A percentile compares a stretch with the other conserved stretches of the same genome.
phyloP scores from a whole-genome alignment of 2,797 vertebrate genomes.

The Manis pentadactyla region DNA sequence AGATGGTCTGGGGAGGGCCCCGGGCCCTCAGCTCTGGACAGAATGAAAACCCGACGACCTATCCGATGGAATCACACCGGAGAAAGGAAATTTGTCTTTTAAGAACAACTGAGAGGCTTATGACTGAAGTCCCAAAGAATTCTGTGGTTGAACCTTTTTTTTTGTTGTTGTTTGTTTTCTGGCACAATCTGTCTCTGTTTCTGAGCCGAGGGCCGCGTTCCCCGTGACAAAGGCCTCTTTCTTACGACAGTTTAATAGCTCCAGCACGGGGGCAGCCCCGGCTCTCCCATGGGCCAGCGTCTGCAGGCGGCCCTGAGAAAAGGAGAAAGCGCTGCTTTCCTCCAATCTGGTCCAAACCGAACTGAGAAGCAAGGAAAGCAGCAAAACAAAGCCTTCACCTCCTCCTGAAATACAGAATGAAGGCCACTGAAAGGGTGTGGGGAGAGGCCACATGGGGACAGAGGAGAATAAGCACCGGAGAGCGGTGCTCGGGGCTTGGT shows the following conservation, averaged over 20 bases:
- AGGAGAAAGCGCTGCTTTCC: background rate
- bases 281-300: background rate
- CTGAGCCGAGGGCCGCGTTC: conserved; percentile 86
- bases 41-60: conserved; percentile 83
- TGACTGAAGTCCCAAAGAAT: conserved; percentile 90
- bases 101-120: conserved; percentile 70
- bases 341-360: background rate
- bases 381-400: background rate
- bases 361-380: background rate
- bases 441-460: rapidly evolving
- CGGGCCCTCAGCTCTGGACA: background rate
- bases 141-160: conserved; percentile 86
- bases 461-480: rapidly evolving
- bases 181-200: conserved; percentile 90
- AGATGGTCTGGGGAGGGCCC: background rate
- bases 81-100: conserved; percentile 74
- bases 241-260: conserved; percentile 88
- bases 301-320: background rate
- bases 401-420: background rate
- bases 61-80: conserved; percentile 69
- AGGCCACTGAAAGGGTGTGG: background rate
- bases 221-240: conserved; percentile 92
- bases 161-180: conserved; percentile 85
- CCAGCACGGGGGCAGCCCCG: conserved; percentile 76
- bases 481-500: background rate